Evolutionary conservation across 2,797 vertebrate species (phyloP).

Genomic region (Columba guinea): DNA sequence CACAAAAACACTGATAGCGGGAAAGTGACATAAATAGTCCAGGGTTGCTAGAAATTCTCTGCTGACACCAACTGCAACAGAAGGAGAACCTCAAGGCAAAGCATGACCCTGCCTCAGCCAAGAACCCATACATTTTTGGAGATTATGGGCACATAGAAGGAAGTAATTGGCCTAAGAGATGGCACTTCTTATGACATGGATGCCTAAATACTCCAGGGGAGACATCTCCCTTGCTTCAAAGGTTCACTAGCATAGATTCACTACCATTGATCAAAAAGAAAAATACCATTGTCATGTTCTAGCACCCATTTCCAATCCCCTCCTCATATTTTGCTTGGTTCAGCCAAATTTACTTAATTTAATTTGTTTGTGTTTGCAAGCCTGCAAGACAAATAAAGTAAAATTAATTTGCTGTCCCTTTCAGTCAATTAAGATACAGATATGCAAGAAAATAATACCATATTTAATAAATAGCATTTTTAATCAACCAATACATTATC

Average conservation of each 20-base stretch:
- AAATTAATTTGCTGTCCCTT: neutral
- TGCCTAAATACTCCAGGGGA: neutral
- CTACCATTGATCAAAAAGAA: neutral
- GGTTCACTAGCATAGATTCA: neutral
- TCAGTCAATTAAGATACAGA: neutral
- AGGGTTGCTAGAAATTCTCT: neutral
- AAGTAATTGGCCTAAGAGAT: neutral
- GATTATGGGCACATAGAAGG: neutral
- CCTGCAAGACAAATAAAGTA: neutral
- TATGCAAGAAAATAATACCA: neutral
- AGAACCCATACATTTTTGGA: neutral
- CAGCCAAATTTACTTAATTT: neutral
- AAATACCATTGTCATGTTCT: neutral
- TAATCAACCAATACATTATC: neutral
- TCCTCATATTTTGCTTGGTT: neutral
- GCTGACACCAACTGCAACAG: accelerated
- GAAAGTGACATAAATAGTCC: neutral
- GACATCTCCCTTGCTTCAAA: neutral
- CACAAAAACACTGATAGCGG: neutral
- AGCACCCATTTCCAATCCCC: neutral
- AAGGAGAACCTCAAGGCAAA: neutral
- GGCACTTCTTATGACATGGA: neutral
- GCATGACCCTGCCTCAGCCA: neutral
- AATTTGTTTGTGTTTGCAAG: neutral
- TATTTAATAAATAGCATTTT: neutral